Conservation (phyloP, 2,113 vertebrate genomes). For the Suricata suricatta region DNA sequence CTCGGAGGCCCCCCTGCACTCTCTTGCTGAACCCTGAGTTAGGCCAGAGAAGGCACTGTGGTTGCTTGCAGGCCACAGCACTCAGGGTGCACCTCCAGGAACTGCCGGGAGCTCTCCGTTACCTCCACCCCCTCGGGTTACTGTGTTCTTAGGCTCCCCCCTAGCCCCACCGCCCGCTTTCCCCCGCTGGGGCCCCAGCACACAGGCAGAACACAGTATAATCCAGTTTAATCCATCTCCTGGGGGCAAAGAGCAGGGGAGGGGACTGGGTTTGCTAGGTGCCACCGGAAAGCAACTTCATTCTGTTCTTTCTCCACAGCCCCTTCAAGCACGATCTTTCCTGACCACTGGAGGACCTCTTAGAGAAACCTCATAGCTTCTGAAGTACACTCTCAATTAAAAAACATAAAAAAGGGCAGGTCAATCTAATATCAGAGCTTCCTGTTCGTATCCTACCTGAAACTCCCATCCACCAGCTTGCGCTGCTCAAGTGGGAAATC, state of each 20-base stretch:
- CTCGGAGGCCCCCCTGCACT: not conserved
- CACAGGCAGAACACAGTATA: fast-evolving
- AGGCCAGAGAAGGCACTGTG: not conserved
- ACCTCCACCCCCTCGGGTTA: fast-evolving
- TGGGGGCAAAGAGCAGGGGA: fast-evolving
- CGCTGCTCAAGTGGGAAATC: no score
- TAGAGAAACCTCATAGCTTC: not conserved
- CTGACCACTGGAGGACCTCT: not conserved
- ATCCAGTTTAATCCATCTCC: fast-evolving
- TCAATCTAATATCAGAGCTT: not conserved
- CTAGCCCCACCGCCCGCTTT: no score
- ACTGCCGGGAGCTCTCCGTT: not conserved
- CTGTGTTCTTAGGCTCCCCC: not conserved
- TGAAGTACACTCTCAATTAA: not conserved
- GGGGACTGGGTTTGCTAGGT: no score
- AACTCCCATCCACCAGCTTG: not conserved
- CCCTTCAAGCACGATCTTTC: not conserved
- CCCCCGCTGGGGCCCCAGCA: no score
- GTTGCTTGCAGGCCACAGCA: not conserved
- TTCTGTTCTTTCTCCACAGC: not conserved
- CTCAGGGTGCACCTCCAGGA: not conserved
- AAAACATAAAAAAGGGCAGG: not conserved
- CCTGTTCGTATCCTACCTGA: not conserved
- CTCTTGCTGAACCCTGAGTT: not conserved
- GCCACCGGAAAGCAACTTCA: not conserved